phyloP scores from a whole-genome alignment of 2,797 vertebrate genomes.

The Aselliscus stoliczkanus region DNA sequence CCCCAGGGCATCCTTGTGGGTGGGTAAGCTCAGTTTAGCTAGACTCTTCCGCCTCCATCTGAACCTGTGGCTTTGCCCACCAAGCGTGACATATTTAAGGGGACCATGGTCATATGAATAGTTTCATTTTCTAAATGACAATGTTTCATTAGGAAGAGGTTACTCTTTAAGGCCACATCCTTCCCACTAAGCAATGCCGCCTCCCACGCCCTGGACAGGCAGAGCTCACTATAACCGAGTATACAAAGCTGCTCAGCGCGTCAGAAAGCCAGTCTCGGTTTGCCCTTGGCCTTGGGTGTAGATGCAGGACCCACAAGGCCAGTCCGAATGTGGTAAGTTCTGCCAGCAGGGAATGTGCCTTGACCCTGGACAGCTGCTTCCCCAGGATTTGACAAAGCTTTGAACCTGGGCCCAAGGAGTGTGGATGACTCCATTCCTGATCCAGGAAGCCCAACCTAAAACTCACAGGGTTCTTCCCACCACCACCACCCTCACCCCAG shows the following conservation, averaged over 20 bases:
- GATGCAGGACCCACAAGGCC: neutral
- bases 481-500: neutral
- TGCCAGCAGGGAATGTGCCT: neutral
- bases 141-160: neutral
- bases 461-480: neutral
- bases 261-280: neutral
- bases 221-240: neutral
- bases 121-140: neutral
- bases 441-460: neutral
- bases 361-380: constrained; percentile 2
- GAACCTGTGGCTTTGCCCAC: neutral
- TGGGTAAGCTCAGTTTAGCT: neutral
- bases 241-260: neutral
- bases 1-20: accelerated
- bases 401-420: neutral
- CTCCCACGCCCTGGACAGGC: neutral
- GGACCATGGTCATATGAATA: neutral
- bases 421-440: neutral
- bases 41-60: neutral
- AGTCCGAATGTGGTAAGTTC: neutral
- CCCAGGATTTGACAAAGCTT: neutral
- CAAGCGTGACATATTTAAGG: neutral
- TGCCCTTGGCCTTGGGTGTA: constrained; percentile 12
- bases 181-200: neutral
- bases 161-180: neutral